Percentiles rank a stretch among this genome's conserved stretches.
Evolutionary conservation across 1,140 invertebrate genomes (phyloP).

Genomic region (Pogonomyrmex californicus): DNA sequence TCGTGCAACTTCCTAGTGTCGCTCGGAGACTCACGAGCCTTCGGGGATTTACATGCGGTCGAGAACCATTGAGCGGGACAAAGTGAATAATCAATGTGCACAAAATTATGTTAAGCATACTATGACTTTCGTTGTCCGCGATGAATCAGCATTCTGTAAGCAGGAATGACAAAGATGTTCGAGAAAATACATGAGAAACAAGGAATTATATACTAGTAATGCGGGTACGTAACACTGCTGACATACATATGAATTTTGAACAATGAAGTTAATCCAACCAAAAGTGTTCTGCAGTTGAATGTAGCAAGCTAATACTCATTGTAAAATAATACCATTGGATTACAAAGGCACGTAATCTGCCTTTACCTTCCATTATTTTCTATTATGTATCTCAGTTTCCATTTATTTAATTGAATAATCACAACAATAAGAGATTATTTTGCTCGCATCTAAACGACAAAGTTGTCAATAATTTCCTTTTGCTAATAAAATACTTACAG

Average conservation of each 20-base stretch:
- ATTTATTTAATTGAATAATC: slow-evolving; percentile 40
- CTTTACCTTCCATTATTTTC: slow-evolving; percentile 26
- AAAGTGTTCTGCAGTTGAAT: slow-evolving; percentile 32
- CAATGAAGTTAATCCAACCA: slow-evolving; percentile 46
- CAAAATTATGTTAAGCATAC: slow-evolving; percentile 64
- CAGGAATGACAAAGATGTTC: neutral
- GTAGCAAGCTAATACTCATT: slow-evolving; percentile 18
- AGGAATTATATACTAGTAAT: slow-evolving; percentile 19
- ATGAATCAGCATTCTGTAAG: slow-evolving; percentile 4
- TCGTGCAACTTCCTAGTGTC: slow-evolving; percentile 56
- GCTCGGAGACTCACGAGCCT: slow-evolving; percentile 57
- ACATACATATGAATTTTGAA: slow-evolving; percentile 31
- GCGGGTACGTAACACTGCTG: slow-evolving; percentile 2
- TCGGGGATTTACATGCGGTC: slow-evolving; percentile 72
- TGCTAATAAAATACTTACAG: slow-evolving; percentile 24
- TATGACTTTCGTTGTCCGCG: slow-evolving; percentile 60
- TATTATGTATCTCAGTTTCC: slow-evolving; percentile 4
- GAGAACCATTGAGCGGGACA: slow-evolving; percentile 66
- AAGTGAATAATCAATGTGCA: slow-evolving; percentile 74
- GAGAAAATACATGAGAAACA: slow-evolving; percentile 6
- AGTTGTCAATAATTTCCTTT: neutral
- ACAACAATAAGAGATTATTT: neutral
- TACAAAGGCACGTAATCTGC: slow-evolving; percentile 6
- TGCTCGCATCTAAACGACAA: neutral
- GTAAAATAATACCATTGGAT: slow-evolving; percentile 36